Conservation (phyloP, 2,797 vertebrate genomes). For the Lates japonicus region DNA sequence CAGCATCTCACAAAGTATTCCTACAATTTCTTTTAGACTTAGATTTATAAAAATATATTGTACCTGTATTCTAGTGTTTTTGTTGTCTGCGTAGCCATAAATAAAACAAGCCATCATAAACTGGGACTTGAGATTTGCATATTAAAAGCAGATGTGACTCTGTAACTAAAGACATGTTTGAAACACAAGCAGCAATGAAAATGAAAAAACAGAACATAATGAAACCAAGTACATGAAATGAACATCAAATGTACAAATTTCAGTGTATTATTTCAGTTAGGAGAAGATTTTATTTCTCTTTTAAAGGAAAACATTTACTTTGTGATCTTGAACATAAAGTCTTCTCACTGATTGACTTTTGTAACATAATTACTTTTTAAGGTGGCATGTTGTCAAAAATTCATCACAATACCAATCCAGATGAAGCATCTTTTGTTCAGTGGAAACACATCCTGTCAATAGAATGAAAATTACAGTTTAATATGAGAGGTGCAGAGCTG, state of each 20-base stretch:
- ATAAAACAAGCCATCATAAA: background rate
- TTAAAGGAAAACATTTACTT: too few species aligned
- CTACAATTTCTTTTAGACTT: background rate
- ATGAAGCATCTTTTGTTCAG: background rate
- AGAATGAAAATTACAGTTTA: background rate
- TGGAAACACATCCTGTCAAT: background rate
- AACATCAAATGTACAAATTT: too few species aligned
- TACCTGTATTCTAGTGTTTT: background rate
- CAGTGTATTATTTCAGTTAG: too few species aligned
- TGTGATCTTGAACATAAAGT: background rate
- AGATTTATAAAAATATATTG: background rate
- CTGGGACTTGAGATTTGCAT: background rate
- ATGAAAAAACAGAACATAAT: too few species aligned
- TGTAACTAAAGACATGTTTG: background rate
- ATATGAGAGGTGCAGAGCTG: background rate
- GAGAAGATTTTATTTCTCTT: background rate
- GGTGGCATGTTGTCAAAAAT: background rate
- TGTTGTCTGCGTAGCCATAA: background rate
- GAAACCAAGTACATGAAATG: too few species aligned
- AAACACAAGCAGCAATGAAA: background rate
- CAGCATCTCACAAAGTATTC: background rate
- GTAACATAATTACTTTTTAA: slow-evolving; percentile 2
- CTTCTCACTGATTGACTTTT: background rate
- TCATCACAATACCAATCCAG: slow-evolving; percentile 5
- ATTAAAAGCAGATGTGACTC: background rate